Percentiles rank a stretch among this genome's conserved stretches.
Conservation (phyloP, 2,113 vertebrate genomes). For the Mormyrus iriodes region DNA sequence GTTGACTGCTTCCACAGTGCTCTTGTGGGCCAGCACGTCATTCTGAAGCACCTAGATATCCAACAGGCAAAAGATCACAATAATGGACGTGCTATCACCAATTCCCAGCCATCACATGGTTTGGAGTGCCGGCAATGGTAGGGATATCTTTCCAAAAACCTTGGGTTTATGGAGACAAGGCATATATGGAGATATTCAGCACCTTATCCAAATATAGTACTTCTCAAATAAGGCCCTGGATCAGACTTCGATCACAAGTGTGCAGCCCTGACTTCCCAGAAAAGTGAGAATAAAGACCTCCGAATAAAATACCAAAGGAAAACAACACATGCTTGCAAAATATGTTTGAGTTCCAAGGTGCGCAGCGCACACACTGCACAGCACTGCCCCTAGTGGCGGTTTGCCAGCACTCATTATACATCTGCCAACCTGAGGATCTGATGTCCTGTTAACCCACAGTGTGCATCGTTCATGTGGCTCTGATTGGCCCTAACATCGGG, state of each 20-base stretch:
- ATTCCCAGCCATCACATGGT: not conserved
- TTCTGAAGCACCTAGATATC: constrained; percentile 81
- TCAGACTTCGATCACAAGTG: not conserved
- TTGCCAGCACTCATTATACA: not conserved
- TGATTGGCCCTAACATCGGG: not conserved
- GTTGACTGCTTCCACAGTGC: constrained; percentile 86
- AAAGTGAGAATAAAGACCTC: not conserved
- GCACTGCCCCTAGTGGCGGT: not conserved
- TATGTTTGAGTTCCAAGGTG: not conserved
- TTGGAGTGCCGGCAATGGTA: not conserved
- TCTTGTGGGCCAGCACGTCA: constrained; percentile 88
- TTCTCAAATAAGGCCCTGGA: not conserved
- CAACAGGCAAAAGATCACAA: not conserved
- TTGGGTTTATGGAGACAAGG: not conserved
- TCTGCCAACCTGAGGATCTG: not conserved
- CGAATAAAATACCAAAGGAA: not conserved
- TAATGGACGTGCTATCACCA: not conserved
- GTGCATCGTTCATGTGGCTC: not conserved
- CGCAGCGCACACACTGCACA: not conserved
- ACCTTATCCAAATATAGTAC: not conserved
- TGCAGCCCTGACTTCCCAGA: not conserved
- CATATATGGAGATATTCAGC: not conserved
- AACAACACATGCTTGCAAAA: not conserved
- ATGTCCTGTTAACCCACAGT: not conserved
- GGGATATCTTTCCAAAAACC: not conserved